A percentile compares a stretch with the other conserved stretches of the same genome.
Conservation (phyloP, 2,113 vertebrate species). For the Phaethornis superciliosus region DNA sequence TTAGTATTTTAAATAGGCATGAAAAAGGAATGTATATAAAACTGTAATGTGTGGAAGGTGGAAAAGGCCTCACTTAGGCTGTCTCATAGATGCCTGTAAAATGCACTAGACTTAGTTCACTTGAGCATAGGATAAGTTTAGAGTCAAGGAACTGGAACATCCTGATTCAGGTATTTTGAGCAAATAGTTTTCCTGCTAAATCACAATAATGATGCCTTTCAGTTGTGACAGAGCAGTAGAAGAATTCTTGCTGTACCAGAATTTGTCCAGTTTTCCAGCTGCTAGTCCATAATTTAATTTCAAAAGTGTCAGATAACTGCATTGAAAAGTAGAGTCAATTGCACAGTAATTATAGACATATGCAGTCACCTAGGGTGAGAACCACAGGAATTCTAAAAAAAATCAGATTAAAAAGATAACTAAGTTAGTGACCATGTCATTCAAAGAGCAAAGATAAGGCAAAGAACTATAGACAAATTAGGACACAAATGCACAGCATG, state of each 20-base stretch:
- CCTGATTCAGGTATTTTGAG: background rate
- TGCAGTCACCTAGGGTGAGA: background rate
- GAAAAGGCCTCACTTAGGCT: background rate
- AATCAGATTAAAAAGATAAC: background rate
- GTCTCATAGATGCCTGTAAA: background rate
- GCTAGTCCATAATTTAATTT: background rate
- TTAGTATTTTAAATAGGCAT: background rate
- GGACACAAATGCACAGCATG: background rate
- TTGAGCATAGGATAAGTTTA: constrained; percentile 12
- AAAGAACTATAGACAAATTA: background rate
- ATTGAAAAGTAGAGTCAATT: background rate
- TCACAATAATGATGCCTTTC: background rate
- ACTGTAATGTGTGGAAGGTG: background rate
- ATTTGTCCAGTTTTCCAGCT: background rate
- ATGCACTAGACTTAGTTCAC: background rate
- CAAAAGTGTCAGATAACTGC: background rate
- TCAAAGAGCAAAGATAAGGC: background rate
- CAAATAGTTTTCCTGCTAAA: background rate
- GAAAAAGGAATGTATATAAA: background rate
- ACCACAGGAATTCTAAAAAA: background rate
- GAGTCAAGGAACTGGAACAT: constrained; percentile 37
- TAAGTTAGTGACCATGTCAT: background rate
- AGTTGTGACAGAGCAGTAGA: background rate
- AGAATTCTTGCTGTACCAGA: background rate
- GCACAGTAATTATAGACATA: background rate